Conservation (phyloP, 2,888 invertebrate species). For the Cantharis lateralis region DNA sequence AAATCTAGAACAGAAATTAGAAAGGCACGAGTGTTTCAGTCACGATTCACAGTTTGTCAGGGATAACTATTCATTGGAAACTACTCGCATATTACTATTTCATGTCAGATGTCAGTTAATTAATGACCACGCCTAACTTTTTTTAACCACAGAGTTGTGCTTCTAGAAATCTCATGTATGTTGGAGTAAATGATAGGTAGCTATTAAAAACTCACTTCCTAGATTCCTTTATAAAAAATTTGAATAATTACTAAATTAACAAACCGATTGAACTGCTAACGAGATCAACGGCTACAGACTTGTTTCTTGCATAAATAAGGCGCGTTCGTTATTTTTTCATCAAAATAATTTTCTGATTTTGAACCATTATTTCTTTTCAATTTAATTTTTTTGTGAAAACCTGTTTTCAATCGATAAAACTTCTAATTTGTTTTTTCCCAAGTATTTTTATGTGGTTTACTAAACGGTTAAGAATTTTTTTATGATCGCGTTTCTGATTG, state of each 20-base stretch:
- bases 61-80: constrained; percentile 36
- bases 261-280: background rate
- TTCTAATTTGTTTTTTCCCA: background rate
- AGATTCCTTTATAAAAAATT: background rate
- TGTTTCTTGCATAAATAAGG: background rate
- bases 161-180: constrained; percentile 7
- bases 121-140: constrained; percentile 24
- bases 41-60: constrained; percentile 44
- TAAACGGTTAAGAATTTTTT: background rate
- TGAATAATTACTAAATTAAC: background rate
- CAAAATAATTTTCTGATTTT: background rate
- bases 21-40: constrained; percentile 48
- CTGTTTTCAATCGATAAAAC: background rate
- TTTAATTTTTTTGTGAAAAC: background rate
- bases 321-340: background rate
- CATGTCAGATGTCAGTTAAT: constrained; percentile 28
- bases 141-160: constrained; percentile 11
- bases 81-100: constrained; percentile 17
- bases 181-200: constrained; percentile 20
- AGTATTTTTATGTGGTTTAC: background rate
- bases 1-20: constrained; percentile 45
- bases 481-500: background rate
- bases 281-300: background rate
- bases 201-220: constrained; percentile 20
- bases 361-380: background rate